Evolutionary conservation across 2,797 vertebrate genomes (phyloP).

Genomic region (Enteromius afrohamiltoni): DNA sequence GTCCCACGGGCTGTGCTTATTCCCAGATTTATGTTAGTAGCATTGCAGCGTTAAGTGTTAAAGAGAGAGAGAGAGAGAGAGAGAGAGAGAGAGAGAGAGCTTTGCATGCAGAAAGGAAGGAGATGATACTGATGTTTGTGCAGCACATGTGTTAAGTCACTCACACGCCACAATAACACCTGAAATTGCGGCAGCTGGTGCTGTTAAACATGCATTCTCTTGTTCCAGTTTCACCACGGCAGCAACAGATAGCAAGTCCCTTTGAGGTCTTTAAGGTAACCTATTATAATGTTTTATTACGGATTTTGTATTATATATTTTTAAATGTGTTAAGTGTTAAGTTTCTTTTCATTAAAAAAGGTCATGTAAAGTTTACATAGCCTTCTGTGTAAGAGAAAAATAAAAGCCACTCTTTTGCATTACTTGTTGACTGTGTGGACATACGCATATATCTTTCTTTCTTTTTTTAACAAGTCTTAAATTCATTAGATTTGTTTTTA

Average conservation of each 20-base stretch:
- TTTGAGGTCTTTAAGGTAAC: conserved; percentile 29
- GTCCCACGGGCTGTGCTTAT: conserved; percentile 61
- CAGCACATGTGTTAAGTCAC: conserved; percentile 44
- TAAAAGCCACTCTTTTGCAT: not conserved
- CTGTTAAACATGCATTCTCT: conserved; percentile 56
- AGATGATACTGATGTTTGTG: conserved; percentile 66
- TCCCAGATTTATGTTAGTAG: conserved; percentile 66
- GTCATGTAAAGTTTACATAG: not conserved
- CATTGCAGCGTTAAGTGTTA: conserved; percentile 31
- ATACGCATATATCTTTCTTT: not conserved
- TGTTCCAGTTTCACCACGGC: conserved; percentile 45
- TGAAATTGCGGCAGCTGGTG: conserved; percentile 67
- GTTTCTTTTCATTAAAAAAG: not conserved
- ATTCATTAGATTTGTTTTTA: conserved; percentile 68
- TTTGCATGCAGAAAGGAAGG: conserved; percentile 43
- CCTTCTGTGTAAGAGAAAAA: conserved; percentile 8
- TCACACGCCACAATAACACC: conserved; percentile 62
- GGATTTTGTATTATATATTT: not conserved
- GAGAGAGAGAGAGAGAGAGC: conserved; percentile 30
- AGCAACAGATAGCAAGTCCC: conserved; percentile 35
- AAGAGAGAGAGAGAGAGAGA: conserved; percentile 6
- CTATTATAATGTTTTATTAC: conserved; percentile 1
- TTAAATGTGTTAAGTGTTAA: not conserved
- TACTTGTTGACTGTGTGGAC: conserved; percentile 30
- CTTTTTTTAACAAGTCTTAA: conserved; percentile 47